Conservation (phyloP, 2,113 vertebrate species). For the Corythoichthys haematopterus region DNA sequence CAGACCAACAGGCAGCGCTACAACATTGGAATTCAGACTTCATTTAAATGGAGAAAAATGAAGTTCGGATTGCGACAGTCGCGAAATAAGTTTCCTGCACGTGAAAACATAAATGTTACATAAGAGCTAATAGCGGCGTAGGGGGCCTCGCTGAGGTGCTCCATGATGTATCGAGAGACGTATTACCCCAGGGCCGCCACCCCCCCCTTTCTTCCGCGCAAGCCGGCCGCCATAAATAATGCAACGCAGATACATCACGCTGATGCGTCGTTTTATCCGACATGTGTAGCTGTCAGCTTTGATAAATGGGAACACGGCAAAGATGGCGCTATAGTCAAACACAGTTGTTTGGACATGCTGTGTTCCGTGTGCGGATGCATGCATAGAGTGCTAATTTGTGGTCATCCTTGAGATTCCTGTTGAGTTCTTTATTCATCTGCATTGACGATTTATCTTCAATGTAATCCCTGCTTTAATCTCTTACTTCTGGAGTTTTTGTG, state of each 20-base stretch:
- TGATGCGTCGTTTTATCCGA: slow-evolving; percentile 69
- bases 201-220: background rate
- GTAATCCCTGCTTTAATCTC: too few relatives aligned
- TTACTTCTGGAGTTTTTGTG: too few relatives aligned
- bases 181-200: slow-evolving; percentile 61
- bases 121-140: slow-evolving; percentile 45
- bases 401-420: background rate
- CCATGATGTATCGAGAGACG: slow-evolving; percentile 62
- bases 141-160: slow-evolving; percentile 5
- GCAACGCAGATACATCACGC: slow-evolving; percentile 67
- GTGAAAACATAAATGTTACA: slow-evolving; percentile 47
- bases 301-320: slow-evolving; percentile 65
- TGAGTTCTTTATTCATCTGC: background rate
- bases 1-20: background rate
- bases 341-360: slow-evolving; percentile 2
- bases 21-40: too few relatives aligned
- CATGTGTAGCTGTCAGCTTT: slow-evolving; percentile 74
- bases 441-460: background rate
- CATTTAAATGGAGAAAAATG: too few relatives aligned
- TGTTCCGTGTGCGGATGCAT: background rate
- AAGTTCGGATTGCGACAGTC: too few relatives aligned
- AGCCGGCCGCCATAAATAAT: slow-evolving; percentile 67
- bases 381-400: background rate
- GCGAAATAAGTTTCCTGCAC: too few relatives aligned
- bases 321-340: slow-evolving; percentile 44